These are phyloP conservation scores for Rattus rattus DNA, from an alignment of 2,113 vertebrate species.

Conservation along the genomic window DNA sequence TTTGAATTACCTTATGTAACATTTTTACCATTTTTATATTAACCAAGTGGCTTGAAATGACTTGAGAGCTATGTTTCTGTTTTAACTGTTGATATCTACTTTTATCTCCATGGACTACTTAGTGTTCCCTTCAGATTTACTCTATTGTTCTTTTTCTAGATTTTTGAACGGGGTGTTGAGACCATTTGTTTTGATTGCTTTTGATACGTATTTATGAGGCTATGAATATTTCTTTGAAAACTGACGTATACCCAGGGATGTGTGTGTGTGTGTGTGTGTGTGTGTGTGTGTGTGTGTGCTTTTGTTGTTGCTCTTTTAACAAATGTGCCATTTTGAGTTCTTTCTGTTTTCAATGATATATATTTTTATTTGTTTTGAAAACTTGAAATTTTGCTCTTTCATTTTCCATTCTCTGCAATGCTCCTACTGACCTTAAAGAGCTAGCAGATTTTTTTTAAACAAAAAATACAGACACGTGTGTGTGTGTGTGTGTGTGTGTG, in stretches of 20 bases:
- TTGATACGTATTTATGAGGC: background rate
- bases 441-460: background rate
- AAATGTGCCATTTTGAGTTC: background rate
- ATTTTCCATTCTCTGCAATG: background rate
- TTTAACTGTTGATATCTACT: background rate
- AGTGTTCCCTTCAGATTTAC: background rate
- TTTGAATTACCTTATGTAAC: background rate
- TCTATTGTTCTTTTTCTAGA: background rate
- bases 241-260: background rate
- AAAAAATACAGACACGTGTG: background rate
- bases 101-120: background rate
- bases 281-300: background rate
- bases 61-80: background rate
- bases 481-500: background rate
- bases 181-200: background rate
- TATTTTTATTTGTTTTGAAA: background rate
- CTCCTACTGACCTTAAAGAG: background rate
- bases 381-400: background rate
- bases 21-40: slow-evolving; percentile 21
- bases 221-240: background rate
- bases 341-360: background rate
- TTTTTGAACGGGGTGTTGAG: background rate
- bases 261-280: background rate
- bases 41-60: background rate
- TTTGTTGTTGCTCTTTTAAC: background rate